phyloP scores from a whole-genome alignment of 2,113 vertebrate genomes.

The Acanthisitta chloris region DNA sequence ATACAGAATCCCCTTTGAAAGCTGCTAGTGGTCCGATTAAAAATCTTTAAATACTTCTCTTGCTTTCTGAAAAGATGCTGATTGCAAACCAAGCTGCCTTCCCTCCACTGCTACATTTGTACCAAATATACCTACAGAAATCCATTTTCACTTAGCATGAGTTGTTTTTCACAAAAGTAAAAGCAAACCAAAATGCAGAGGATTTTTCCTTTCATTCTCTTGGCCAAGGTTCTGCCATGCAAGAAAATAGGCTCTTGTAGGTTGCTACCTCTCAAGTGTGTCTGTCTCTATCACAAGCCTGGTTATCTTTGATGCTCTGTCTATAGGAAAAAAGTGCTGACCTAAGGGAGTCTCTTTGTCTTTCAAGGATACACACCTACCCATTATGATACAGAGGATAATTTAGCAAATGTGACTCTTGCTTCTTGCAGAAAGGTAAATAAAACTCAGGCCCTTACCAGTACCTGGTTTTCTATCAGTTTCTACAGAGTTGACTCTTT shows the following conservation, averaged over 20 bases:
- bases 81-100: not conserved
- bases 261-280: accelerated
- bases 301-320: not conserved
- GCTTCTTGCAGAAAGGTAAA: not conserved
- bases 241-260: not conserved
- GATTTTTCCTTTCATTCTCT: not conserved
- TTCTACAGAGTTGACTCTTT: not conserved
- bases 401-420: not conserved
- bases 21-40: not conserved
- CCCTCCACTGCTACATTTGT: not conserved
- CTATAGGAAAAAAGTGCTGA: not conserved
- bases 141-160: not conserved
- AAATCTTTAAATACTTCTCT: not conserved
- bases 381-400: accelerated
- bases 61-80: not conserved
- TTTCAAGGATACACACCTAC: not conserved
- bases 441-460: not conserved
- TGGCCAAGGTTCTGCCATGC: not conserved
- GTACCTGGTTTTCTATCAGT: not conserved
- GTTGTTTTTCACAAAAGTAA: not conserved
- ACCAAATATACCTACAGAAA: not conserved
- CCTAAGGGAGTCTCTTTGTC: not conserved
- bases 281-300: not conserved
- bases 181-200: not conserved
- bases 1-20: not conserved